Evolutionary conservation across 35 echinoderm and acorn worm genomes (phyloP).

Genomic region (Apostichopus japonicus): DNA sequence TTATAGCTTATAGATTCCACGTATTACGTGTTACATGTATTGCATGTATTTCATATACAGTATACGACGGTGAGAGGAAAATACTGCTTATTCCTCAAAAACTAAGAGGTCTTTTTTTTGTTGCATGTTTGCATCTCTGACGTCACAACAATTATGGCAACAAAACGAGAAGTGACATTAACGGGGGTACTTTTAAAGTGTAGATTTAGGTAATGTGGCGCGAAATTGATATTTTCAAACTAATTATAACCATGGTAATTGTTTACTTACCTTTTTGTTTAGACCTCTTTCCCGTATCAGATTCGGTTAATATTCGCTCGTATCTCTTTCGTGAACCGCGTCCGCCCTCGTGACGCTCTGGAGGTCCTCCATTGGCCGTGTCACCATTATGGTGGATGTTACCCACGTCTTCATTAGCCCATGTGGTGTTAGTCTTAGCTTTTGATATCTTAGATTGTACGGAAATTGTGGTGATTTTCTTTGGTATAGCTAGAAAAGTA

Average conservation of each 20-base stretch:
- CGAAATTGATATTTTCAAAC: too few relatives aligned
- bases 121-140: too few relatives aligned
- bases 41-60: too few relatives aligned
- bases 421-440: constrained; percentile 27
- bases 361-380: background rate
- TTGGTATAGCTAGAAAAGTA: constrained; percentile 10
- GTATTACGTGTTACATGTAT: too few relatives aligned
- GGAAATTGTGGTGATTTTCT: constrained; percentile 34
- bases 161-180: too few relatives aligned
- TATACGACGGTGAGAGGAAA: too few relatives aligned
- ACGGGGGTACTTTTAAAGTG: too few relatives aligned
- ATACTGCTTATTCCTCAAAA: too few relatives aligned
- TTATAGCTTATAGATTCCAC: too few relatives aligned
- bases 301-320: constrained; percentile 17
- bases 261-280: constrained; percentile 20
- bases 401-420: constrained; percentile 4
- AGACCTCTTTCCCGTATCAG: background rate
- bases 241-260: background rate
- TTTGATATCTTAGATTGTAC: constrained; percentile 23
- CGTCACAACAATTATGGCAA: too few relatives aligned
- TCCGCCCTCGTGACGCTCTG: background rate
- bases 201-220: too few relatives aligned
- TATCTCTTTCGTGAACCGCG: constrained; percentile 20
- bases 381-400: background rate
- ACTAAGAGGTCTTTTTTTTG: too few relatives aligned